Evolutionary conservation across 2,113 vertebrate genomes (phyloP).

Genomic region (Macaca nemestrina): DNA sequence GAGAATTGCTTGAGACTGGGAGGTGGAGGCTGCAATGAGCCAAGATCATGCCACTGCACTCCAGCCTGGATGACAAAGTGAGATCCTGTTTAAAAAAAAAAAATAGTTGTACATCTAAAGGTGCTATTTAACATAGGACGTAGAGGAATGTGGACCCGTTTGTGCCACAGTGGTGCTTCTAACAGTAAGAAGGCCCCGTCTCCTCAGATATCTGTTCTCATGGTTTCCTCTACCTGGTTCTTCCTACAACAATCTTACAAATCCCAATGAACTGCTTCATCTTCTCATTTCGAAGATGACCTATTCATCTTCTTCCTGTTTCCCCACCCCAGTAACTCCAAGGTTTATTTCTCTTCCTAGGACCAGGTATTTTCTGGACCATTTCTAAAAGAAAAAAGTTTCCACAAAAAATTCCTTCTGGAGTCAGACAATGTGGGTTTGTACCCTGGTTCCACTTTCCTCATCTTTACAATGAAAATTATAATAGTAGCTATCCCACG

Average conservation of each 20-base stretch:
- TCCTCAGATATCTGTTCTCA: neutral
- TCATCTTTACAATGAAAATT: neutral
- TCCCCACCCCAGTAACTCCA: neutral
- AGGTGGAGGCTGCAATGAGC: too few species aligned
- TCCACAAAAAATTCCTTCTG: neutral
- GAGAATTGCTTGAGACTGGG: too few species aligned
- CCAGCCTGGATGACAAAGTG: too few species aligned
- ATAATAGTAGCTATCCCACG: neutral
- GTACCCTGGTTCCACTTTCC: neutral
- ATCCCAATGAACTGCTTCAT: neutral
- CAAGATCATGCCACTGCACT: too few species aligned
- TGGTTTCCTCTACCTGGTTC: neutral
- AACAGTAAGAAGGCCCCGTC: neutral
- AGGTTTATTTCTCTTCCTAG: neutral
- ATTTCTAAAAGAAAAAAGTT: conserved; percentile 29
- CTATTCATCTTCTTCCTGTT: neutral
- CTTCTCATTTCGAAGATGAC: neutral
- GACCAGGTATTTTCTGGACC: neutral
- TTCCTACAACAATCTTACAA: neutral
- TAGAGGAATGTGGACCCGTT: neutral
- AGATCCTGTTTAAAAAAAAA: too few species aligned
- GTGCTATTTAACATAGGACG: neutral
- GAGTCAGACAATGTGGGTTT: neutral
- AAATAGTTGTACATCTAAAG: neutral
- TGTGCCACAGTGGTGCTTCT: neutral